These are phyloP conservation scores for Sarcophaga variegata DNA, from an alignment of 2,888 invertebrate species.

Conservation along the genomic window DNA sequence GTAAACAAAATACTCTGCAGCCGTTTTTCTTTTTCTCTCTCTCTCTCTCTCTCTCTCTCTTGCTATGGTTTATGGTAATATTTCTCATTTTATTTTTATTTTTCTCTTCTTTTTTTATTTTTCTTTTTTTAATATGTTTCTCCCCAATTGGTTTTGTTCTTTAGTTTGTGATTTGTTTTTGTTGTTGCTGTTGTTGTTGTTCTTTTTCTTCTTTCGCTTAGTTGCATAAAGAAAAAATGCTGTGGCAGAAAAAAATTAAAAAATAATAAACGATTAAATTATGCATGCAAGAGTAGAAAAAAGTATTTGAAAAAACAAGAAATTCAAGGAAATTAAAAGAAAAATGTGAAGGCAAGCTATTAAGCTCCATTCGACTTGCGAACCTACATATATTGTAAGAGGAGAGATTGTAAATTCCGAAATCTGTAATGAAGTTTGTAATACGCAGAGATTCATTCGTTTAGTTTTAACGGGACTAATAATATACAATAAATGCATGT, in stretches of 20 bases:
- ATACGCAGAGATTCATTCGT: too few species aligned
- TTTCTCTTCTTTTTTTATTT: neutral
- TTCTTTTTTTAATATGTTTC: slow-evolving; percentile 10
- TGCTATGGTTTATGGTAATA: neutral
- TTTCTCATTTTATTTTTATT: neutral
- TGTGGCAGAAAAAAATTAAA: slow-evolving; percentile 41
- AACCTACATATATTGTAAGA: too few species aligned
- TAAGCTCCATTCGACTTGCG: too few species aligned
- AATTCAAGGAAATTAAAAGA: slow-evolving; percentile 25
- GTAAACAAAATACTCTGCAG: slow-evolving; percentile 66
- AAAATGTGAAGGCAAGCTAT: too few species aligned
- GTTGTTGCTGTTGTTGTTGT: too few species aligned
- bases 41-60: neutral
- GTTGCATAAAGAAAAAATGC: too few species aligned
- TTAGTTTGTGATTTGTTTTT: neutral
- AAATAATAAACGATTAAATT: slow-evolving; percentile 66
- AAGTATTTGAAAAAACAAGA: slow-evolving; percentile 26
- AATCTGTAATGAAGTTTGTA: too few species aligned
- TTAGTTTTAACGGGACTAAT: too few species aligned
- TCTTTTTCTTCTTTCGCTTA: too few species aligned
- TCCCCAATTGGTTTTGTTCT: slow-evolving; percentile 3
- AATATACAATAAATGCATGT: too few species aligned
- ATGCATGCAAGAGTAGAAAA: slow-evolving; percentile 56
- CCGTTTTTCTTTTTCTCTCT: slow-evolving; percentile 1
- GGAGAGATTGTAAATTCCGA: too few species aligned